Evolutionary conservation across 2,888 invertebrate species (phyloP).

Genomic region (Drosophila koepferae): DNA sequence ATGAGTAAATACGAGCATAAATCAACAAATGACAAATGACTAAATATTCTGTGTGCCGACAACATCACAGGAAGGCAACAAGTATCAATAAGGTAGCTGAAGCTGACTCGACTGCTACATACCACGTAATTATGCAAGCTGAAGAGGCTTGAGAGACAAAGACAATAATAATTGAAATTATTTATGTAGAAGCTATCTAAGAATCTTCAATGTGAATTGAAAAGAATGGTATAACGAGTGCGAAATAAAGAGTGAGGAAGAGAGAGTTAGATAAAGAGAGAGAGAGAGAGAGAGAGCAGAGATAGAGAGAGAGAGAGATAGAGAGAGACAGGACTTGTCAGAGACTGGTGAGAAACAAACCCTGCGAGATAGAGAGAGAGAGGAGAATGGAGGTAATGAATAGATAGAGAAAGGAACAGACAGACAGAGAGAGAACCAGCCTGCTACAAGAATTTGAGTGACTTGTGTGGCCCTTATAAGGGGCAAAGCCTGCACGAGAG

Average conservation of each 20-base stretch:
- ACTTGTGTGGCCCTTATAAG: too few species aligned
- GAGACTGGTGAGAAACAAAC: too few species aligned
- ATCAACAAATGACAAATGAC: constrained; percentile 78
- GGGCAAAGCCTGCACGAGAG: too few species aligned
- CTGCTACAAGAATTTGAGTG: too few species aligned
- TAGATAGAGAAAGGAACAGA: not conserved
- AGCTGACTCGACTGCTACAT: constrained; percentile 12
- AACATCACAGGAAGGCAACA: constrained; percentile 41
- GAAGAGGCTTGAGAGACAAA: not conserved
- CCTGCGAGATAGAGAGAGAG: too few species aligned
- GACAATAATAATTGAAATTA: not conserved
- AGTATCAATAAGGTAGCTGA: not conserved
- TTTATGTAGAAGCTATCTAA: not conserved
- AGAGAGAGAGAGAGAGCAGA: not conserved
- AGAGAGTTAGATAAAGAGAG: not conserved
- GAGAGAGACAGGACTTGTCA: not conserved
- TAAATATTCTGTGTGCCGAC: constrained; percentile 67
- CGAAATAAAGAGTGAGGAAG: not conserved
- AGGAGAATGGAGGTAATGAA: too few species aligned
- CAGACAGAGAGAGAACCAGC: not conserved
- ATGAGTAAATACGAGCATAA: constrained; percentile 72
- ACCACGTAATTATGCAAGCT: not conserved
- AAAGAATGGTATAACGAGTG: too few species aligned
- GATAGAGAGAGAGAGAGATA: not conserved
- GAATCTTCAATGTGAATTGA: not conserved